Evolutionary conservation across 2,888 invertebrate genomes (phyloP).

Genomic region (Tachina lurida): DNA sequence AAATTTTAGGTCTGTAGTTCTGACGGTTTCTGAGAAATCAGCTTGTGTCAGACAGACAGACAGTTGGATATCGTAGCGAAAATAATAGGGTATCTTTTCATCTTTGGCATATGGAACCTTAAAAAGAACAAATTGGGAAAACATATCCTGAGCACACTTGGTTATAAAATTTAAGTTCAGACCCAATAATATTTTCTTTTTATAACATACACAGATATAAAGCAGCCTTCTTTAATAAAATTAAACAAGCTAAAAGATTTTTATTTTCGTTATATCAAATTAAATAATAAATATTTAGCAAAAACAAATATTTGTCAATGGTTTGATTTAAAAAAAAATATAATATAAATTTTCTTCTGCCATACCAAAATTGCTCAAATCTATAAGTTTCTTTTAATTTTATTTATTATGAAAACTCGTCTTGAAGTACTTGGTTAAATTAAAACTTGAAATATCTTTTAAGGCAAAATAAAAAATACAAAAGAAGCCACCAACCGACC

Average conservation of each 20-base stretch:
- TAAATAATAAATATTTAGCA: slow-evolving; percentile 10
- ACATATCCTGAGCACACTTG: too few relatives aligned
- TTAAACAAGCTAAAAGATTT: background rate
- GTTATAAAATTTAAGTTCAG: too few relatives aligned
- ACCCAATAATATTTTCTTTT: too few relatives aligned
- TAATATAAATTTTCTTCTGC: background rate
- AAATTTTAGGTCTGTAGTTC: too few relatives aligned
- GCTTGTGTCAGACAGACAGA: too few relatives aligned
- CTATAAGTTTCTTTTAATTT: background rate
- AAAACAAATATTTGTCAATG: slow-evolving; percentile 14
- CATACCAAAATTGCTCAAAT: background rate
- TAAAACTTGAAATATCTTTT: slow-evolving; percentile 1
- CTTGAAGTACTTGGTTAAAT: background rate
- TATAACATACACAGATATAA: too few relatives aligned
- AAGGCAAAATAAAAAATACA: background rate
- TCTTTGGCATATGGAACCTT: too few relatives aligned
- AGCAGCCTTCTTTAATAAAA: background rate
- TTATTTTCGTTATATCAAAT: background rate
- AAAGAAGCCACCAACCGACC: background rate
- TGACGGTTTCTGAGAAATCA: too few relatives aligned
- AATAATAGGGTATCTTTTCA: too few relatives aligned
- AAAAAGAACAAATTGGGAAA: too few relatives aligned
- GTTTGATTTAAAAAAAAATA: background rate
- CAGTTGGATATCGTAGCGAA: too few relatives aligned
- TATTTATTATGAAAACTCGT: background rate